Base-by-base conservation (phyloP, 2,888 invertebrate species). In the Andrena bucephala region DNA sequence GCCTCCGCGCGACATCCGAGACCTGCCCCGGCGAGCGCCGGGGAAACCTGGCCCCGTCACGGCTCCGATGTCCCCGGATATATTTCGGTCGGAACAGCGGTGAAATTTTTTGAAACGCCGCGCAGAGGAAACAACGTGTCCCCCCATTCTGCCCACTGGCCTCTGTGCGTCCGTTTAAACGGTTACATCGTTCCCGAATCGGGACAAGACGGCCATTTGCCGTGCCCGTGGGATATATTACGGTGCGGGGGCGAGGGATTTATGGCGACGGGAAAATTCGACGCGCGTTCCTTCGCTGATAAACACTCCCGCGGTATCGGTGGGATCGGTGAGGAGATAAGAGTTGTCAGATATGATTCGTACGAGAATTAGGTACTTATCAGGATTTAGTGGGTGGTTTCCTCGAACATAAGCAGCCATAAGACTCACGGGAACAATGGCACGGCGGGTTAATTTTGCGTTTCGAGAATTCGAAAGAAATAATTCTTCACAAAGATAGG, bases 1-100 rank as follows among this genome's bases (percentile, higher is more conserved):
- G 92, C 89, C 91, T 90, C 88, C 85, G 89, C 91, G 91, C 89
- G 92, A 91, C 90, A 90, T 86, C 76, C 88, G 89, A 89, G 89
- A 83, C 69, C 79, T 81, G 77, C 69, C 83, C 69, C 77, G 81
- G 78, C 73, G 67, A 81, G 85, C 81, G 82, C 82, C 65, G 27
- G 48, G 77, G 65, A 75, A 71, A 69, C 36, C 79, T 52, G 65
- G 48, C 57, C 79, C 75, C 72, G 68, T 76, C 77, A 70, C 75
- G 75, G 83, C 79, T 81, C 81, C 54, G 54, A 73, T 63, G 81
- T 88, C 84, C 42, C 73, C 80, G 73, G 77, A 86, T 77, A 83
- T 72, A 77, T 81, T 75, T 81, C 82, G 76, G 29, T 27, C 77
- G 75, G 74, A 77, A 74, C 86, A 68, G 77, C 68, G 27, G 77